Conservation (phyloP, 2,888 invertebrate genomes). For the Crematogaster levior region DNA sequence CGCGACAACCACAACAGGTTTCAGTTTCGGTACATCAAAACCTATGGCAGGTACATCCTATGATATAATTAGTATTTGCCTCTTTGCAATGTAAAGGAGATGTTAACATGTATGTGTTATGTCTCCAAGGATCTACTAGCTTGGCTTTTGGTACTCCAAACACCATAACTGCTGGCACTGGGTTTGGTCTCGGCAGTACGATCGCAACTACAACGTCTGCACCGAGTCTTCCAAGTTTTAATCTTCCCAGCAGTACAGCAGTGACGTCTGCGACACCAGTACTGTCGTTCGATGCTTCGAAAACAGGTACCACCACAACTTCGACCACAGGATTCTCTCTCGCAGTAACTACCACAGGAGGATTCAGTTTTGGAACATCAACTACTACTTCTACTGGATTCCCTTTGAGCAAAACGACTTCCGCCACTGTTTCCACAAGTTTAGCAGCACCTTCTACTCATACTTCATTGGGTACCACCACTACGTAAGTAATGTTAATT, state of each 20-base stretch:
- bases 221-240: constrained; percentile 59
- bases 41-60: constrained; percentile 21
- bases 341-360: constrained; percentile 62
- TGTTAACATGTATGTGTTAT: not conserved
- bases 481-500: constrained; percentile 75
- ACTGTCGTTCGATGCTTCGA: constrained; percentile 43
- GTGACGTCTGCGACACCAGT: constrained; percentile 18
- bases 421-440: constrained; percentile 69
- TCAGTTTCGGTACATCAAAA: constrained; percentile 51
- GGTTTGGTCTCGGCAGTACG: constrained; percentile 45
- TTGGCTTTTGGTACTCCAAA: constrained; percentile 74
- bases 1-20: constrained; percentile 48
- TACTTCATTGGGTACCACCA: constrained; percentile 79
- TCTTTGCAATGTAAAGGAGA: not conserved
- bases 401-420: constrained; percentile 72
- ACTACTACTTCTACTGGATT: constrained; percentile 73
- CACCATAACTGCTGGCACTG: constrained; percentile 58
- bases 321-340: constrained; percentile 65
- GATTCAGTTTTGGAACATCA: constrained; percentile 71
- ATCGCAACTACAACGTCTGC: constrained; percentile 57
- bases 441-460: constrained; percentile 75
- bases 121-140: constrained; percentile 49
- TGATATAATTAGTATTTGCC: no score
- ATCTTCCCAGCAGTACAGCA: constrained; percentile 18
- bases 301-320: constrained; percentile 53